Base-by-base conservation (phyloP, 2,113 vertebrate genomes). In the Riparia riparia region DNA sequence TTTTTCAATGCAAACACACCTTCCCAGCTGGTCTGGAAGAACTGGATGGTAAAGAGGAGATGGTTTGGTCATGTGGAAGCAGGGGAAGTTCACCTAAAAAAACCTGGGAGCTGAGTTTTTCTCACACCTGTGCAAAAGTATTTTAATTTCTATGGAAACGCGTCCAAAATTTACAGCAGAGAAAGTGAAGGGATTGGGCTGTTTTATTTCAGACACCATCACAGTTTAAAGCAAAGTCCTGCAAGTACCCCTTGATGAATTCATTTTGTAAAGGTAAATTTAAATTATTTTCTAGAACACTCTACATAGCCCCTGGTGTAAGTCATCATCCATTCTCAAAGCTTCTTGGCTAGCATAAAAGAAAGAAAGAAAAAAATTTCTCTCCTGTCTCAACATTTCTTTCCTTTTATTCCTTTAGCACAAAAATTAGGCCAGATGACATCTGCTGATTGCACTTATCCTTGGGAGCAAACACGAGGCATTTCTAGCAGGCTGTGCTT, bases 281-380 rank as follows among this genome's bases (percentile, higher is more conserved):
- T 64, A 57, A 73, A 82, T 49, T 53, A 72, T 88, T 91, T 85
- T 86, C 89, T 92, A 89, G 91, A 86, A 78, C 49, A 49, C 53
- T 61, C 91, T 58, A 32, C 53, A 44, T 3, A 89, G 81, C 69
- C 84, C 49, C 92, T 54, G 58, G 86, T 3, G 0, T 31, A 94
- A 95, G 68, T 45, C 63, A 63, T 32, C 89, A 80, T 39, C 69
- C 45, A 45, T 76, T 88, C 94, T 79, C 85, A 87, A 86, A 86
- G 86, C 70, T 82, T 69, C 85, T 60, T 81, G 81, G 70, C 70
- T 56, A 56, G 86, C 54, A 85, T 12, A 39, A 58, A 90, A 90
- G 71, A n/a, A 73, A 50, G 8, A 26, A 53, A 68, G 61, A 37
- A 50, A 24, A 0, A 5, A 0, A 58, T 80, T 68, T 64, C 42